Evolutionary conservation across 2,797 vertebrate genomes (phyloP), one percentile per base, ranked within the genome.

Genomic region (Caiman crocodilus): DNA sequence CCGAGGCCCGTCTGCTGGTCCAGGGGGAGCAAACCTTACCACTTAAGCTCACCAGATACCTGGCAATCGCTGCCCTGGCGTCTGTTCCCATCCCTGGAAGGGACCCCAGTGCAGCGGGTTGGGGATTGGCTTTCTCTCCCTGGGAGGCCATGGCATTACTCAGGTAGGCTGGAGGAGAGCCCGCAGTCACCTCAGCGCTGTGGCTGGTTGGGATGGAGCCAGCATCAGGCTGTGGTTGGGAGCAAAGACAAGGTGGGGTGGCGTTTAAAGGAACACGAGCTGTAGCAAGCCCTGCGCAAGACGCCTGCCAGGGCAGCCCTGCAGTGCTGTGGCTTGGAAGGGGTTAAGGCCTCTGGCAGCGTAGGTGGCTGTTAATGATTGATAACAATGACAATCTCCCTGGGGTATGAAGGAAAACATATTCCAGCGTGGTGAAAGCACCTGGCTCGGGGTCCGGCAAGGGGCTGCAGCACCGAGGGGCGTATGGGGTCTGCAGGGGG

Each of bases 301-400:
- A 4, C 2, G 35, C 59, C 32, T 84, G 21, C 28, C 61, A n/a
- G 2, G 42, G 78, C 81, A 10, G 1, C 25, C 89, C 87, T 14
- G 89, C 75, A 14, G 23, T 12, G 4, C 6, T 26, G 5, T 25
- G 91, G 97, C 50, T 84, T 89, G 2, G 94, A 98, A 96, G 90
- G 97, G 97, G 98, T 98, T 98, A 98, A 98, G 74, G 79, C 74
- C 89, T 13, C 82, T 55, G 92, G 91, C 93, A 87, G 95, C 96
- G 35, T 90, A 96, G 88, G 94, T 84, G 95, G 88, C 96, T 94
- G 97, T 98, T 98, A 98, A 98, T 98, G 98, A 98, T 98, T 98
- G 97, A 97, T 98, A 94, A 94, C 96, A 30, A 30, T 75, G 92
- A 85, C 94, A 92, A 91, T 96, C 95, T 96, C 94, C 84, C 8